Evolutionary conservation across 23 tunicate genomes (phyloP).

Genomic region (Botrylloides violaceus): DNA sequence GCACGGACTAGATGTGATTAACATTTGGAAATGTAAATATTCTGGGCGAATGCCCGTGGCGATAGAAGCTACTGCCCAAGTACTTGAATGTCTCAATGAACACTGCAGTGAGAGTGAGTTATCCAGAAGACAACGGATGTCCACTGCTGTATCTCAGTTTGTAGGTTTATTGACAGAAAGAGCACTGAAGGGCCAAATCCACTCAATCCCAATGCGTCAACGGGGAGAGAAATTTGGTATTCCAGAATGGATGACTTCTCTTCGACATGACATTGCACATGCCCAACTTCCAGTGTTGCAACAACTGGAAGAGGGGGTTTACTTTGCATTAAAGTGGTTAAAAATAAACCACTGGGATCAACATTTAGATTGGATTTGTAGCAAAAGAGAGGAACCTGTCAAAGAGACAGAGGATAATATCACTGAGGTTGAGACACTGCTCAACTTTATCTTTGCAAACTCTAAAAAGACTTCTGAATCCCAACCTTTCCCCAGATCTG

Average conservation of each 20-base stretch:
- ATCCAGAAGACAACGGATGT: slow-evolving; percentile 10
- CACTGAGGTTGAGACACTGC: background rate
- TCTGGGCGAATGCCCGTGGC: slow-evolving; percentile 47
- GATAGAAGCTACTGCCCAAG: slow-evolving; percentile 51
- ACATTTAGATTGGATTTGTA: background rate
- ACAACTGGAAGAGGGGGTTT: slow-evolving; percentile 40
- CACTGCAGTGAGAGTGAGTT: background rate
- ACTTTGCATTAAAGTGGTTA: slow-evolving; percentile 47
- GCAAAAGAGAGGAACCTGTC: too few relatives aligned
- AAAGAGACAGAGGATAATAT: background rate
- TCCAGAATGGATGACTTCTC: slow-evolving; percentile 57
- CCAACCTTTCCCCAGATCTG: background rate
- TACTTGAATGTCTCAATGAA: slow-evolving; percentile 25
- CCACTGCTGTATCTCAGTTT: slow-evolving; percentile 53
- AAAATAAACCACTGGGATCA: slow-evolving; percentile 38
- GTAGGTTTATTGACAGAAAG: slow-evolving; percentile 55
- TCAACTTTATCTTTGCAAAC: too few relatives aligned
- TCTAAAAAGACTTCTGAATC: too few relatives aligned
- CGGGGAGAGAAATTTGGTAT: slow-evolving; percentile 51
- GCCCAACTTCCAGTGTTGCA: slow-evolving; percentile 23
- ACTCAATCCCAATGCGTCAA: slow-evolving; percentile 20
- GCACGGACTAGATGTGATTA: slow-evolving; percentile 30
- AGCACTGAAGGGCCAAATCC: background rate
- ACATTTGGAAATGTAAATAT: slow-evolving; percentile 47
- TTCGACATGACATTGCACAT: slow-evolving; percentile 56